Evolutionary conservation across 2,797 vertebrate genomes (phyloP).

Genomic region (Leptodactylus fallax): DNA sequence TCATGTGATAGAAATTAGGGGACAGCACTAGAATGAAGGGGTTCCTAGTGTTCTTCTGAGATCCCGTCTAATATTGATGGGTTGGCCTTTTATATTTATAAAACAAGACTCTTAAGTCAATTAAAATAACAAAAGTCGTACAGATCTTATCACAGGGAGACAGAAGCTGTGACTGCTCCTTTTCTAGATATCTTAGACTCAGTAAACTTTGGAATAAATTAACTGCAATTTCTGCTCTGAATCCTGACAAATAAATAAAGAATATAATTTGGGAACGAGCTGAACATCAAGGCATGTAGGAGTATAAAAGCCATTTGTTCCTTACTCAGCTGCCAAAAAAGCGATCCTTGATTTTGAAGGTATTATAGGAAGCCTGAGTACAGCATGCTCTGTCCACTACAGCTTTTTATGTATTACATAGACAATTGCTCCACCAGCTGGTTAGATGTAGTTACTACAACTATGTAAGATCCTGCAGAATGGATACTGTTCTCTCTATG

Average conservation of each 20-base stretch:
- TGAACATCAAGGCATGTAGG: background rate
- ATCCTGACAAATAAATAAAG: too few species aligned
- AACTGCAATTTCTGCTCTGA: too few species aligned
- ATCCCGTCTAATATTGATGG: background rate
- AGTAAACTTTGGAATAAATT: too few species aligned
- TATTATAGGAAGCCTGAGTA: background rate
- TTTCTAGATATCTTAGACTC: too few species aligned
- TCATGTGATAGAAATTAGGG: too few species aligned
- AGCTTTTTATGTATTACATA: background rate
- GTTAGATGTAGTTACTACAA: background rate
- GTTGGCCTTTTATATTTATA: background rate
- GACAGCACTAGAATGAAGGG: too few species aligned
- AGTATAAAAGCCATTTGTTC: background rate
- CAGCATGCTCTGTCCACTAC: too few species aligned
- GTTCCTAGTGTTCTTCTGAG: background rate
- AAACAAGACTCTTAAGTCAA: too few species aligned
- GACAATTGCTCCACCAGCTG: conserved; percentile 27
- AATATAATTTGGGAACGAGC: too few species aligned
- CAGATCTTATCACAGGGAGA: background rate
- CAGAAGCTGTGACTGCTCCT: background rate
- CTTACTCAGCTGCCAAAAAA: background rate
- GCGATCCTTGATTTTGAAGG: too few species aligned
- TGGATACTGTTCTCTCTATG: conserved; percentile 29
- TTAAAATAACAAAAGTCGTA: background rate
- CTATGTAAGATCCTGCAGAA: background rate